Conservation (phyloP, 2,888 invertebrate species). For the Stenurella melanura region DNA sequence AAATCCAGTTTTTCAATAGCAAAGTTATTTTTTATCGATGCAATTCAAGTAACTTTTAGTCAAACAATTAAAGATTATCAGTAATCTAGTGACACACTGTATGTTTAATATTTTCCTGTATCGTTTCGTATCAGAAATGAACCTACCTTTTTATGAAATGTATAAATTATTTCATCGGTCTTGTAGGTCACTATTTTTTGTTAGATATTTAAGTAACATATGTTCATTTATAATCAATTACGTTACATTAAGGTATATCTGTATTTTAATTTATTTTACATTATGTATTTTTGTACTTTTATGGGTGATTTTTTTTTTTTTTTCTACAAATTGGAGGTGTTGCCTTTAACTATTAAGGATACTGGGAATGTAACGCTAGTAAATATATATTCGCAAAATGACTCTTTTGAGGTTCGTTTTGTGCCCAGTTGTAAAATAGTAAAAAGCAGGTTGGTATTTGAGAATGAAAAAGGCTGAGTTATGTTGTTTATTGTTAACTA, state of each 20-base stretch:
- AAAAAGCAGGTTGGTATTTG: slow-evolving; percentile 46
- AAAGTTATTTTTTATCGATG: too few species aligned
- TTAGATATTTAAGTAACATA: slow-evolving; percentile 29
- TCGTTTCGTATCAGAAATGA: neutral
- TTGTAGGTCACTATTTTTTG: slow-evolving; percentile 12
- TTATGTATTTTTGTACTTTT: slow-evolving; percentile 41
- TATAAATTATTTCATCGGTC: slow-evolving; percentile 15
- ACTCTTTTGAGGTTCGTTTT: slow-evolving; percentile 14
- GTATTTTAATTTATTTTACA: slow-evolving; percentile 34
- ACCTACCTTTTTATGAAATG: neutral
- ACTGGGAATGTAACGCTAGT: slow-evolving; percentile 14
- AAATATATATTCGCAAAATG: slow-evolving; percentile 19
- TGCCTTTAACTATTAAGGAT: slow-evolving; percentile 22
- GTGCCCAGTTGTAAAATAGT: slow-evolving; percentile 27
- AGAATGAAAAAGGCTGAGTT: slow-evolving; percentile 54
- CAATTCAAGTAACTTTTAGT: too few species aligned
- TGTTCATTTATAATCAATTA: slow-evolving; percentile 32
- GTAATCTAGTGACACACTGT: neutral
- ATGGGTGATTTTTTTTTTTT: slow-evolving; percentile 38
- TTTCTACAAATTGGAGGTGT: slow-evolving; percentile 30
- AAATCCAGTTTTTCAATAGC: too few species aligned
- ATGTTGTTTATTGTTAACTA: slow-evolving; percentile 49
- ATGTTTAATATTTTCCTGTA: neutral
- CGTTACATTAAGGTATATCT: slow-evolving; percentile 26
- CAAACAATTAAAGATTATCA: too few species aligned